phyloP scores from a whole-genome alignment of 2,113 vertebrate species.

The Sapajus apella region DNA sequence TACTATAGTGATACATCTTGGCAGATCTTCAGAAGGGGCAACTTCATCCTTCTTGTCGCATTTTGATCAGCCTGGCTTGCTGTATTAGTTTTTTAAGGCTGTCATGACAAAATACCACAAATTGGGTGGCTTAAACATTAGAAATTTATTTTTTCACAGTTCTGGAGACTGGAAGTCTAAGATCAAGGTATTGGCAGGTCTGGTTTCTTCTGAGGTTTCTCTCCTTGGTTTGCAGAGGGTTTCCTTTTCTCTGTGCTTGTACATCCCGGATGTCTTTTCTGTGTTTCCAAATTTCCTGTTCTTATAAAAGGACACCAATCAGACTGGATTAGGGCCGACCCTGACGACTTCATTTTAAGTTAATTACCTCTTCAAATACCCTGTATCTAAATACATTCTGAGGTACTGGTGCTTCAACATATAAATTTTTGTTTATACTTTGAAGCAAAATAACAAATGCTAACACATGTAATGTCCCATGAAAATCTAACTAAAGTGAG shows the following conservation, averaged over 20 bases:
- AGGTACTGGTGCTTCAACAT: neutral
- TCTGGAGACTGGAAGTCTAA: neutral
- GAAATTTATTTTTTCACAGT: neutral
- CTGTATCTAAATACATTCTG: neutral
- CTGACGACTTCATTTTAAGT: neutral
- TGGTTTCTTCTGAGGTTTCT: neutral
- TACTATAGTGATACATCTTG: neutral
- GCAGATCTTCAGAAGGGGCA: neutral
- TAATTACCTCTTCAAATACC: neutral
- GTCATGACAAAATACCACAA: neutral
- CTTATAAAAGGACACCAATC: too few relatives aligned
- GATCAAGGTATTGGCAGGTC: too few relatives aligned
- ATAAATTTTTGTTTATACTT: neutral
- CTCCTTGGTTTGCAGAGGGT: neutral
- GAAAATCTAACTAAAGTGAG: neutral
- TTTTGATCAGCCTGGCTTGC: neutral
- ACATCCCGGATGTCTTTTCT: fast-evolving
- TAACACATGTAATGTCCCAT: neutral
- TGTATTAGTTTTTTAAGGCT: neutral
- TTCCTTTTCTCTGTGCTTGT: neutral
- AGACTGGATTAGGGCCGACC: neutral
- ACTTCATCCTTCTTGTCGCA: neutral
- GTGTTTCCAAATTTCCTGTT: neutral
- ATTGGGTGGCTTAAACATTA: neutral
- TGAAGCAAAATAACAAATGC: neutral